Percentiles rank a stretch among this genome's conserved stretches.
Evolutionary conservation across 2,888 invertebrate genomes (phyloP).

Genomic region (Spatulosminthurus flaviceps): DNA sequence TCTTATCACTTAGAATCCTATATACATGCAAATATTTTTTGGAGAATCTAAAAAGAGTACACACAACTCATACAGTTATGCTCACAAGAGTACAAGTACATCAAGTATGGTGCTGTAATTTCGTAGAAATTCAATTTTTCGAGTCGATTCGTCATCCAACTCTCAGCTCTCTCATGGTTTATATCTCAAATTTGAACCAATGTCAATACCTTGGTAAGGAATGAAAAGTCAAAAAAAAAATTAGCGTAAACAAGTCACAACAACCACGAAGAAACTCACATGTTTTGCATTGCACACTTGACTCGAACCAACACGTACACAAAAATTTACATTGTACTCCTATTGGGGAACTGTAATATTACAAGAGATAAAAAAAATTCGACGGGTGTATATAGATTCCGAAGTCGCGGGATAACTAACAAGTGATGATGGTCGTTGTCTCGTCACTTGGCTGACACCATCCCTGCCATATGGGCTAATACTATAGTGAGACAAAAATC

Average conservation of each 20-base stretch:
- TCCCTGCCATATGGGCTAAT: slow-evolving; percentile 51
- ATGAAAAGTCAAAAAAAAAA: not conserved
- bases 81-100: too few species aligned
- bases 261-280: slow-evolving; percentile 29
- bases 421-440: slow-evolving; percentile 19
- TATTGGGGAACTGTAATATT: not conserved
- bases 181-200: not conserved
- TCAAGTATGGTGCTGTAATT: not conserved
- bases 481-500: slow-evolving; percentile 39
- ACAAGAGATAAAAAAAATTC: not conserved
- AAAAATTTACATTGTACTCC: slow-evolving; percentile 22
- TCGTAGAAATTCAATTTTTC: not conserved
- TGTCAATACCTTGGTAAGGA: not conserved
- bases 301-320: not conserved
- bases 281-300: slow-evolving; percentile 2
- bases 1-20: too few species aligned
- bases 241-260: slow-evolving; percentile 28
- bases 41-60: too few species aligned
- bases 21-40: too few species aligned
- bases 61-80: too few species aligned
- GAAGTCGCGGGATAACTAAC: slow-evolving; percentile 32
- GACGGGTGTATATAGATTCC: slow-evolving; percentile 14
- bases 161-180: not conserved
- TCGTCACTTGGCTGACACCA: slow-evolving; percentile 48
- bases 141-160: not conserved